Percentiles rank a stretch among this genome's conserved stretches.
Conservation (phyloP, 2,797 vertebrate species). For the Premnoplex brunnescens region DNA sequence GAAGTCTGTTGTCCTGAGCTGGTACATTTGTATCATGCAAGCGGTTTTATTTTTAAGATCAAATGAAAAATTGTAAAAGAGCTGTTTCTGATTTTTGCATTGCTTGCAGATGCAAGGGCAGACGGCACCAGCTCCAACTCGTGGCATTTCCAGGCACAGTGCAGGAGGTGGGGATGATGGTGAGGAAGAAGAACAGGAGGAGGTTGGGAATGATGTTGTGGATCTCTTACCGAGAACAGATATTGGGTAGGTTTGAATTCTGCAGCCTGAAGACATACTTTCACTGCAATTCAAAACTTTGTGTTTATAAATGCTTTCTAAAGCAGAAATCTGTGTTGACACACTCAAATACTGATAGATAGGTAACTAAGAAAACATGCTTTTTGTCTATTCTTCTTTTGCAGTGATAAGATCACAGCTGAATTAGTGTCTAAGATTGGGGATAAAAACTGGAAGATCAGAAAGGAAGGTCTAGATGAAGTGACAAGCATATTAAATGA, state of each 20-base stretch:
- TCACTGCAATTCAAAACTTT: neutral
- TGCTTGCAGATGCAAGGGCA: slow-evolving; percentile 91
- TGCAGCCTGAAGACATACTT: neutral
- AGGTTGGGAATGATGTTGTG: slow-evolving; percentile 84
- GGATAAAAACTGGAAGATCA: slow-evolving; percentile 98
- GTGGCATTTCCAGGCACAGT: slow-evolving; percentile 78
- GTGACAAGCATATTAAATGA: slow-evolving; percentile 89
- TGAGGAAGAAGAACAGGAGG: slow-evolving; percentile 79
- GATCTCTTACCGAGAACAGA: slow-evolving; percentile 93
- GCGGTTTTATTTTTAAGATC: neutral
- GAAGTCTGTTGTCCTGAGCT: neutral
- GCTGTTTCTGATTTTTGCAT: neutral
- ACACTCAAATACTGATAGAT: neutral
- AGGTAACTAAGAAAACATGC: neutral
- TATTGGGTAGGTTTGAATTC: slow-evolving; percentile 80
- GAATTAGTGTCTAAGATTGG: slow-evolving; percentile 91
- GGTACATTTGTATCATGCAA: rapidly evolving
- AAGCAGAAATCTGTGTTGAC: neutral
- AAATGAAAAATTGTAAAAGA: neutral
- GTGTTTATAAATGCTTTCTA: neutral
- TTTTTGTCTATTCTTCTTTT: neutral
- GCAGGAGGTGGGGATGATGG: slow-evolving; percentile 76
- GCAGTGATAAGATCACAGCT: slow-evolving; percentile 91
- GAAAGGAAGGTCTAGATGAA: slow-evolving; percentile 97
- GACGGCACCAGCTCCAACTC: slow-evolving; percentile 83